Conservation (phyloP, 2,888 invertebrate species). For the Eueremaeus valkanovi region DNA sequence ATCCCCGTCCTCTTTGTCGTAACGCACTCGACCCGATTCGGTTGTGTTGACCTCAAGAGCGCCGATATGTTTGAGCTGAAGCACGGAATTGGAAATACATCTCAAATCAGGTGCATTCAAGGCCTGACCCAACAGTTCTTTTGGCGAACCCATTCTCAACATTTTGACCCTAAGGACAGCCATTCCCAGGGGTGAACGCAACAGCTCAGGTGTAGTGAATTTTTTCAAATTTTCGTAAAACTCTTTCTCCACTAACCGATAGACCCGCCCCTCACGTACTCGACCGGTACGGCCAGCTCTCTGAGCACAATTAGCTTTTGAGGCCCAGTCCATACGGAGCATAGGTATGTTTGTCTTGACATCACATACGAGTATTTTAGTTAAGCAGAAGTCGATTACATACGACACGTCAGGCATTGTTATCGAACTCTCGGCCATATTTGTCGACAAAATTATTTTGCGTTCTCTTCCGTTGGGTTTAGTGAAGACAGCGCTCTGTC, state of each 20-base stretch:
- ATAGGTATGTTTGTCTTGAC: constrained; percentile 76
- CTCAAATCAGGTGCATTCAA: constrained; percentile 79
- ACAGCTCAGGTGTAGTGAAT: constrained; percentile 94
- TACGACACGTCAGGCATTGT: constrained; percentile 71
- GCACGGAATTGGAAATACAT: constrained; percentile 73
- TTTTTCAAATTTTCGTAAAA: constrained; percentile 93
- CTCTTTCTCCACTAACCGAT: constrained; percentile 59
- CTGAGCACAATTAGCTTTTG: constrained; percentile 90
- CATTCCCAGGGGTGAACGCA: constrained; percentile 87
- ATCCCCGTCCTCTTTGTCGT: constrained; percentile 68
- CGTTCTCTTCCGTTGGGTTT: constrained; percentile 51
- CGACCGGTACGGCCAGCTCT: constrained; percentile 87
- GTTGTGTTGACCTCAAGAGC: too few relatives aligned
- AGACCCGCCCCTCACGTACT: constrained; percentile 97
- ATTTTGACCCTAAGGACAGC: constrained; percentile 98
- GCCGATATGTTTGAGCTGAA: constrained; percentile 81
- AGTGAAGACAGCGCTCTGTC: constrained; percentile 56
- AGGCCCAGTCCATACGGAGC: constrained; percentile 72
- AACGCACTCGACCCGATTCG: constrained; percentile 51
- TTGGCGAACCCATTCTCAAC: constrained; percentile 82
- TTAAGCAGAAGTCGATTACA: constrained; percentile 87
- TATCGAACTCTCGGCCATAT: constrained; percentile 62
- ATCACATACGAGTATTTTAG: constrained; percentile 70
- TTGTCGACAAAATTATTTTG: constrained; percentile 60
- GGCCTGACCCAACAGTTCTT: constrained; percentile 74